Evolutionary conservation across 2,797 vertebrate genomes (phyloP), one percentile per base, ranked within the genome.

Genomic region (Hephaestus fuliginosus): DNA sequence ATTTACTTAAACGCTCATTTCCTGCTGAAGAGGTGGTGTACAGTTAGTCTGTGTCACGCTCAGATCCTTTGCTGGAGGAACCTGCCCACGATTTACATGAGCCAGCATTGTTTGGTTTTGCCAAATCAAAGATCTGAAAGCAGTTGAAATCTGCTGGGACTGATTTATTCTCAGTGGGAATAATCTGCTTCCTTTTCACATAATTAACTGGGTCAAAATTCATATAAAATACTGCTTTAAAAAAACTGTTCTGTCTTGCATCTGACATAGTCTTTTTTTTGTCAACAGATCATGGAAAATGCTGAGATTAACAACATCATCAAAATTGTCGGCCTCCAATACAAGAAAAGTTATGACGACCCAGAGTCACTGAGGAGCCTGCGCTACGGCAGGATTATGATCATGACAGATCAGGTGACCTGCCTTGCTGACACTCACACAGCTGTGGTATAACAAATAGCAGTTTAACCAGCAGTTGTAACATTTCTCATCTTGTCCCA

Each of bases 391-490:
- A 98, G 88, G 86, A 96, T 99, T 82, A 99, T 99, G 98, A 99
- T 99, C 92, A 99, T 99, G 98, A 99, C 98, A 5, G 98, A 99
- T 97, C 98, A 99, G 98, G 98, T 99, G 94, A 85, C 2, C n/a
- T 5, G 8, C 55, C 18, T 44, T 44, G 2, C 0, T 0, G 1
- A 43, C 39, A 2, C 3, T n/a, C 2, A 4, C 17, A 10, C n/a
- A 14, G n/a, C 0, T 53, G 1, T 3, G 1, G 3, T 14, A 1
- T 28, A 3, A 5, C 10, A 5, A 55, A 15, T 2, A 3, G 15
- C 7, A 0, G 2, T 25, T 63, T 4, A 11, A 33, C 14, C 44
- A 13, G 57, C 5, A 8, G 12, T 46, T 28, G 2, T 75, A 70
- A 85, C n/a, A 1, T 36, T 14, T 70, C 9, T 57, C 1, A 0